phyloP scores from a whole-genome alignment of 2,888 invertebrate species.

The Acleris cristana region DNA sequence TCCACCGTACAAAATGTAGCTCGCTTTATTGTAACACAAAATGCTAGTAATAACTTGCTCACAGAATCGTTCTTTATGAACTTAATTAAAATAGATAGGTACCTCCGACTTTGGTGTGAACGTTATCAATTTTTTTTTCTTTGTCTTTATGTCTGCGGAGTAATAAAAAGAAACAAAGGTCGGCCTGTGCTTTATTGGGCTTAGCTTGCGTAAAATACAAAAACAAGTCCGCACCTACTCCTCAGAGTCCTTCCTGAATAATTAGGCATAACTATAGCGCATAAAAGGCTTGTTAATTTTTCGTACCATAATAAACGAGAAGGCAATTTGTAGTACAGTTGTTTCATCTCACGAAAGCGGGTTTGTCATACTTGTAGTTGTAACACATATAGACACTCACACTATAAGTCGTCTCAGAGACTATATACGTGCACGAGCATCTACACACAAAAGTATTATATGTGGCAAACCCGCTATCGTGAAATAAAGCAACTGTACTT shows the following conservation, averaged over 20 bases:
- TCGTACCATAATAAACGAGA: background rate
- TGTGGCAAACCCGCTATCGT: too few species aligned
- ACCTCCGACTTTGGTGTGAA: constrained; percentile 6
- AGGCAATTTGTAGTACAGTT: too few species aligned
- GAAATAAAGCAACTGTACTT: too few species aligned
- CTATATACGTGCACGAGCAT: too few species aligned
- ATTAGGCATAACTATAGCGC: background rate
- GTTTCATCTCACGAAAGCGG: too few species aligned
- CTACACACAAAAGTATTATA: too few species aligned
- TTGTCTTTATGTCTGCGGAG: constrained; percentile 16
- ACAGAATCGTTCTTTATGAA: constrained; percentile 23
- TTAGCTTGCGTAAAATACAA: constrained; percentile 9
- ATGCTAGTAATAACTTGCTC: constrained; percentile 24
- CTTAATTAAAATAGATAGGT: constrained; percentile 24
- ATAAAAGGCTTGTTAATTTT: background rate
- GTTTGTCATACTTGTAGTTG: too few species aligned
- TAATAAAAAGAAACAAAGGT: constrained; percentile 26
- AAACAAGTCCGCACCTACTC: background rate
- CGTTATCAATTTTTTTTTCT: constrained; percentile 24
- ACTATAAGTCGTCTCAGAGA: too few species aligned
- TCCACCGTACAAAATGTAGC: constrained; percentile 48
- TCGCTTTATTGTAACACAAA: constrained; percentile 22
- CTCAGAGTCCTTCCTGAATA: constrained; percentile 3
- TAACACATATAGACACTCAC: too few species aligned
- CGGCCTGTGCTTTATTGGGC: constrained; percentile 13